Percentiles rank a stretch among this genome's conserved stretches.
Evolutionary conservation across 2,113 vertebrate genomes (phyloP).

Genomic region (Heterocephalus glaber): DNA sequence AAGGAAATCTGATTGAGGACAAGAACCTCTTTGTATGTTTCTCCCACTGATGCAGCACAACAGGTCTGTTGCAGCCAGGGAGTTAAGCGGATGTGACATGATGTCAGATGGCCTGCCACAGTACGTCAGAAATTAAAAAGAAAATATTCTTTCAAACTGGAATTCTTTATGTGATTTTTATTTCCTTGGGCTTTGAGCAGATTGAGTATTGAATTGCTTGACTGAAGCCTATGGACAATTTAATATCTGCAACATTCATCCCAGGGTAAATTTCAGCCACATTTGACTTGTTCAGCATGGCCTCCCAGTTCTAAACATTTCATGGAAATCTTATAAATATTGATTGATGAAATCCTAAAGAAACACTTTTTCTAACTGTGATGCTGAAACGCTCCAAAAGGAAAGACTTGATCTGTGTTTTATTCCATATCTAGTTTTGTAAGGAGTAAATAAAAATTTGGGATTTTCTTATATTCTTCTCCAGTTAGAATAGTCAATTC

Average conservation of each 20-base stretch:
- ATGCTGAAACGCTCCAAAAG: slow-evolving; percentile 44
- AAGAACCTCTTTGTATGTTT: slow-evolving; percentile 75
- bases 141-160: slow-evolving; percentile 80
- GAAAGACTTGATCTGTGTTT: not conserved
- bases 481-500: not conserved
- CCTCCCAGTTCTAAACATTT: slow-evolving; percentile 77
- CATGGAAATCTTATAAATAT: slow-evolving; percentile 84
- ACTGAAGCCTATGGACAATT: slow-evolving; percentile 80
- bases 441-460: not conserved
- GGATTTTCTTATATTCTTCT: not conserved
- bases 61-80: slow-evolving; percentile 55
- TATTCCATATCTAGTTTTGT: not conserved
- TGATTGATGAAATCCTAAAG: slow-evolving; percentile 78
- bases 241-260: slow-evolving; percentile 78
- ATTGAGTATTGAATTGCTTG: slow-evolving; percentile 82
- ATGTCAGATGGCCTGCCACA: slow-evolving; percentile 78
- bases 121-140: slow-evolving; percentile 82
- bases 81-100: slow-evolving; percentile 78
- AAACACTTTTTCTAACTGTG: slow-evolving; percentile 69
- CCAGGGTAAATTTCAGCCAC: slow-evolving; percentile 80
- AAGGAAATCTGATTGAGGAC: slow-evolving; percentile 75
- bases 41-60: slow-evolving; percentile 56
- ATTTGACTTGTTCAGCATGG: slow-evolving; percentile 81
- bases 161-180: slow-evolving; percentile 82
- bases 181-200: slow-evolving; percentile 80